Conservation (phyloP, 2,797 vertebrate genomes). For the Dendrocincla fuliginosa region DNA sequence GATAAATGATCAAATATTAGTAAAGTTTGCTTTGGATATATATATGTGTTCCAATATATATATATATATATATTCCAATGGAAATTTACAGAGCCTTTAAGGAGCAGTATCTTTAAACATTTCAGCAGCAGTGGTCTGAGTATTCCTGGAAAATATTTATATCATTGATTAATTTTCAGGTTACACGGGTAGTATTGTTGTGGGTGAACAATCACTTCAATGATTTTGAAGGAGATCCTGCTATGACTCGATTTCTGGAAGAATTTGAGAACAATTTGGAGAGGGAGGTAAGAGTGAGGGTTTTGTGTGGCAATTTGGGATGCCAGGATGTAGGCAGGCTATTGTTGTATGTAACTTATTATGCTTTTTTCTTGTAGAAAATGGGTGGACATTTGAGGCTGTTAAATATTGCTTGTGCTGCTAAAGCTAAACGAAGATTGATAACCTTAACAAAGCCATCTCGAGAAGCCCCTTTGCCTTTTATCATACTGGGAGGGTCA, state of each 20-base stretch:
- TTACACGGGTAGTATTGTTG: constrained; percentile 98
- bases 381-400: constrained; percentile 98
- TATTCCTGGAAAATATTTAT: not conserved
- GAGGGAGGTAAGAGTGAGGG: constrained; percentile 86
- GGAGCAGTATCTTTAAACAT: not conserved
- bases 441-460: constrained; percentile 97
- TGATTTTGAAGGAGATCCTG: constrained; percentile 96
- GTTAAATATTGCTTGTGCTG: constrained; percentile 98
- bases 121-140: not conserved
- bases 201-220: constrained; percentile 99
- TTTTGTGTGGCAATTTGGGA: not conserved
- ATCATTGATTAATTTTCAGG: constrained; percentile 76
- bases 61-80: accelerated
- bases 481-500: constrained; percentile 92
- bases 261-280: constrained; percentile 99
- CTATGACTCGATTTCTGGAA: constrained; percentile 97
- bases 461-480: constrained; percentile 93
- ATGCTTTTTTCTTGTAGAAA: constrained; percentile 81
- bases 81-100: not conserved
- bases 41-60: not conserved
- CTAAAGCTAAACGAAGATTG: constrained; percentile 94
- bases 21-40: not conserved
- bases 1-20: not conserved
- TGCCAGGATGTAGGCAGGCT: not conserved
- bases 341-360: not conserved